These are phyloP conservation scores for Archips crataeganus DNA, from an alignment of 2,888 invertebrate species.

Conservation along the genomic window DNA sequence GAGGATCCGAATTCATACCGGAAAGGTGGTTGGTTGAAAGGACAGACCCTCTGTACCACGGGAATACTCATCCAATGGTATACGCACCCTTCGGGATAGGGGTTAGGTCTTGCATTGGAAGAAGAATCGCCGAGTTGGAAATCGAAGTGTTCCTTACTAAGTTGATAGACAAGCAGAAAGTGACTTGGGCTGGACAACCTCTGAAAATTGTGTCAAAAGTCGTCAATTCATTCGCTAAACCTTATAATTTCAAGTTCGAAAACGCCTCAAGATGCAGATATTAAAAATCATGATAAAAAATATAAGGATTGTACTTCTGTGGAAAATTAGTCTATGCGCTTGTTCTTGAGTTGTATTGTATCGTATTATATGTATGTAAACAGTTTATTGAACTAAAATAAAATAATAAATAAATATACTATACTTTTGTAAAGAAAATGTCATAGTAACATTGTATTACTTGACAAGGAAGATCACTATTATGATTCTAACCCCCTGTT, in stretches of 20 bases:
- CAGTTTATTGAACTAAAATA: too few species aligned
- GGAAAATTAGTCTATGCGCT: too few species aligned
- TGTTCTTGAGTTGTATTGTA: too few species aligned
- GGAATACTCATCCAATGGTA: constrained; percentile 86
- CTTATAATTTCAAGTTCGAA: constrained; percentile 67
- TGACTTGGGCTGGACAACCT: constrained; percentile 75
- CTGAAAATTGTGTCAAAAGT: constrained; percentile 62
- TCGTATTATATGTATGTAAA: too few species aligned
- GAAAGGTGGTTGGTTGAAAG: constrained; percentile 89
- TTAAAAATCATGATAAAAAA: not conserved
- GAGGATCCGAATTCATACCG: constrained; percentile 86
- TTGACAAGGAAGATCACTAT: too few species aligned
- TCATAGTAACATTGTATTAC: too few species aligned
- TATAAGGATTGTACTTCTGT: not conserved
- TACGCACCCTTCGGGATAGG: constrained; percentile 90
- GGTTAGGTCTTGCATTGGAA: constrained; percentile 88
- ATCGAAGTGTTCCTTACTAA: constrained; percentile 83
- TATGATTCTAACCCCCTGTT: too few species aligned
- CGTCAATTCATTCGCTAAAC: constrained; percentile 64
- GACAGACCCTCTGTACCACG: constrained; percentile 71
- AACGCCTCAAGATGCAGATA: constrained; percentile 1
- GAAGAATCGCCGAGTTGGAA: constrained; percentile 90
- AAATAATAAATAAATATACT: too few species aligned
- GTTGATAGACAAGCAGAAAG: constrained; percentile 60
- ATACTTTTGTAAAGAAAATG: too few species aligned